Evolutionary conservation across 1,140 invertebrate genomes (phyloP).

Genomic region (Chelonus insularis): DNA sequence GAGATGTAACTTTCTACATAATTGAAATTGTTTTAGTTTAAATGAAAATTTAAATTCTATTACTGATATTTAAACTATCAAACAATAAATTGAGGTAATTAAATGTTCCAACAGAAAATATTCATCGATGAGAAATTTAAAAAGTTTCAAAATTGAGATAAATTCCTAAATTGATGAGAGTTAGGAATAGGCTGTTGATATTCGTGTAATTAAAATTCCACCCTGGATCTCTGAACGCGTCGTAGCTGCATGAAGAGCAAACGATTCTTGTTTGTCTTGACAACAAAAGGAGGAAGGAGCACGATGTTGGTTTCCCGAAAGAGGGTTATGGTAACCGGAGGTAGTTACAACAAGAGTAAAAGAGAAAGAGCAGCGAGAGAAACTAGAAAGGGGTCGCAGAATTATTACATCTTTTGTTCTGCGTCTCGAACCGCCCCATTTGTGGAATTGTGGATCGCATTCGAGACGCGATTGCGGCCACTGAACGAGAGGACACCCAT

Average conservation of each 20-base stretch:
- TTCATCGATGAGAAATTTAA: no score
- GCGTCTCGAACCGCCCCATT: conserved; percentile 56
- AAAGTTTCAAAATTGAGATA: no score
- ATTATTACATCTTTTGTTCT: conserved; percentile 61
- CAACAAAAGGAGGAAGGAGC: conserved; percentile 46
- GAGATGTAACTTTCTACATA: neutral
- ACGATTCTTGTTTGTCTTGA: conserved; percentile 59
- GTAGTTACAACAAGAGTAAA: conserved; percentile 10
- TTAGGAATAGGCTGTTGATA: no score
- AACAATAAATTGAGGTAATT: no score
- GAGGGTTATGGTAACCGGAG: neutral
- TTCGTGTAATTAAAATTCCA: conserved; percentile 55
- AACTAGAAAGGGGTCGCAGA: conserved; percentile 41
- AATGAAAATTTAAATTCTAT: no score
- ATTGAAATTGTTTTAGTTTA: no score
- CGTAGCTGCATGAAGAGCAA: conserved; percentile 37
- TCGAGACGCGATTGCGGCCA: conserved; percentile 49
- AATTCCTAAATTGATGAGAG: no score
- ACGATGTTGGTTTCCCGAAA: conserved; percentile 30
- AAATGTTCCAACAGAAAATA: no score
- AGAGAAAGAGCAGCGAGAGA: conserved; percentile 14
- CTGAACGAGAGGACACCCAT: conserved; percentile 35
- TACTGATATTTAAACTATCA: no score
- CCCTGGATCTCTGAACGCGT: conserved; percentile 32
- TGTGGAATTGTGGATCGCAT: conserved; percentile 58